A percentile compares a stretch with the other conserved stretches of the same genome.
These are phyloP conservation scores for Ceratitis capitata DNA, from an alignment of 1,140 invertebrate genomes.

Conservation along the genomic window DNA sequence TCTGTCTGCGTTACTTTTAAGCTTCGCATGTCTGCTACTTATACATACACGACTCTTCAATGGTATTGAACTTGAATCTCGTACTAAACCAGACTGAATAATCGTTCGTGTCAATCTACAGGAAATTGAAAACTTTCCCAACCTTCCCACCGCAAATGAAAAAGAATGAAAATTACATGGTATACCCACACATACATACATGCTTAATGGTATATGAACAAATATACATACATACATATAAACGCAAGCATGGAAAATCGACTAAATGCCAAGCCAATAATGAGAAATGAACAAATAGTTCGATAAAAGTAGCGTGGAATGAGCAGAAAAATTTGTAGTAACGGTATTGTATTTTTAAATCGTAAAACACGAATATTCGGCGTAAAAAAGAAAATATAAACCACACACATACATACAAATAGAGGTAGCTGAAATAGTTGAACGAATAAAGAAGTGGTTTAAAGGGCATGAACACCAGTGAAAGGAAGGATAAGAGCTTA, in stretches of 20 bases:
- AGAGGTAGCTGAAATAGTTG: neutral
- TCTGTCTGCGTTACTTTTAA: neutral
- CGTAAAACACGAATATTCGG: neutral
- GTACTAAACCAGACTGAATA: conserved; percentile 30
- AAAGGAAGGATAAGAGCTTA: neutral
- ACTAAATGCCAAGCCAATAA: too few relatives aligned
- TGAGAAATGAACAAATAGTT: neutral
- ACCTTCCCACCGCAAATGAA: conserved; percentile 1
- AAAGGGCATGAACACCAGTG: neutral
- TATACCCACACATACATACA: neutral
- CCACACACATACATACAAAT: neutral
- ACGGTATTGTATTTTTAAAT: neutral
- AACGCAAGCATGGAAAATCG: neutral
- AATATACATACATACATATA: neutral
- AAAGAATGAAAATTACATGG: neutral
- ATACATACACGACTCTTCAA: neutral
- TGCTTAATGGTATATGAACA: neutral
- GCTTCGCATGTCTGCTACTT: too few relatives aligned
- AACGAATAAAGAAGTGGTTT: conserved; percentile 1
- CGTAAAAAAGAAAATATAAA: neutral
- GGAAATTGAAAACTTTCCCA: conserved; percentile 37
- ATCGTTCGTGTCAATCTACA: conserved; percentile 38
- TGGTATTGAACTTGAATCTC: conserved; percentile 31
- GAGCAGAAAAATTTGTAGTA: neutral
- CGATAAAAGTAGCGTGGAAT: neutral